These are phyloP conservation scores for Pocillopora damicornis DNA, from an alignment of 64 coral and sea anemone genomes.

Conservation along the genomic window DNA sequence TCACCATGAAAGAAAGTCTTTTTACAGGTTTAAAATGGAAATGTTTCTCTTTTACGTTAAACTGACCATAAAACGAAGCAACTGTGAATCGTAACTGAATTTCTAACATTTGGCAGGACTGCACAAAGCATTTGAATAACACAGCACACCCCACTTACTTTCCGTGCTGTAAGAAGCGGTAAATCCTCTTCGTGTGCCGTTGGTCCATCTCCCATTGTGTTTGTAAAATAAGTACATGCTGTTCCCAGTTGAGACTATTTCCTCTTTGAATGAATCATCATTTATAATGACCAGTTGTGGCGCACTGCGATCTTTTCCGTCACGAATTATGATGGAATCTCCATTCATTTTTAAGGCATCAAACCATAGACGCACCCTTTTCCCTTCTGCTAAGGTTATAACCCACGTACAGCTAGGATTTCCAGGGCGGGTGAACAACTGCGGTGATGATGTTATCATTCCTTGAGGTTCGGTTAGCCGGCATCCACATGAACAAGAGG, in stretches of 20 bases:
- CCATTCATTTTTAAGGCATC: conserved; percentile 72
- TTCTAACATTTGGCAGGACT: too few species aligned
- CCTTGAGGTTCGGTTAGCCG: conserved; percentile 56
- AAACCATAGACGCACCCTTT: conserved; percentile 75
- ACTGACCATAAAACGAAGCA: too few species aligned
- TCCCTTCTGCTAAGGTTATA: conserved; percentile 47
- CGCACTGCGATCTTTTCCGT: conserved; percentile 71
- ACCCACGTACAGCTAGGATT: conserved; percentile 56
- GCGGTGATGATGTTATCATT: conserved; percentile 86
- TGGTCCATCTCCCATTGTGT: conserved; percentile 78
- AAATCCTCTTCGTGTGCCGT: conserved; percentile 69
- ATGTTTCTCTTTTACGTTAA: too few species aligned
- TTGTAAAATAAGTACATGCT: conserved; percentile 73
- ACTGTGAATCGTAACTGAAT: too few species aligned
- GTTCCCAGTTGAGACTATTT: conserved; percentile 56
- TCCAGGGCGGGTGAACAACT: conserved; percentile 52
- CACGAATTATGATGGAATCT: conserved; percentile 64
- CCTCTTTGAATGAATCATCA: neutral
- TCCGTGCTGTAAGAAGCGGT: conserved; percentile 70
- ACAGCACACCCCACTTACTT: conserved; percentile 33
- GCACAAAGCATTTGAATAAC: too few species aligned
- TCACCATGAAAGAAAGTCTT: too few species aligned
- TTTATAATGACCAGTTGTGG: conserved; percentile 53
- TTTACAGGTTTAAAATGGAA: too few species aligned
- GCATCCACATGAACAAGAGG: conserved; percentile 76